Evolutionary conservation across 2,888 invertebrate genomes (phyloP).

Genomic region (Lathronympha strigana): DNA sequence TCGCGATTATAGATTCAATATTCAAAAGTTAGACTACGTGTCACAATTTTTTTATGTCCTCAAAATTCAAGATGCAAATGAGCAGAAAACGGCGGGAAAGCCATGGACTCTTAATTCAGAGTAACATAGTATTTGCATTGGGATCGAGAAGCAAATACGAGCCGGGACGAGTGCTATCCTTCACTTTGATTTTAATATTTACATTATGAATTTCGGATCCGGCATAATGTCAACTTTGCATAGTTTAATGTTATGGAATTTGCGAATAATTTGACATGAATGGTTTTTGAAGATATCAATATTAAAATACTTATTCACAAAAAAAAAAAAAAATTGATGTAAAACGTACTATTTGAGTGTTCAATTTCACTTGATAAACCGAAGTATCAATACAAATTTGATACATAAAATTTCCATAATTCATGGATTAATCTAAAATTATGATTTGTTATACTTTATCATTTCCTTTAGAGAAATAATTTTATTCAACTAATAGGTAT

Average conservation of each 20-base stretch:
- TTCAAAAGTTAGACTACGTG: conserved; percentile 41
- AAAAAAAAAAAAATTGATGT: too few relatives aligned
- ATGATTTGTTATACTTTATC: too few relatives aligned
- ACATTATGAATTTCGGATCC: conserved; percentile 45
- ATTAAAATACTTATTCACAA: too few relatives aligned
- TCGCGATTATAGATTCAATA: conserved; percentile 31
- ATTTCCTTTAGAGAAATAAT: too few relatives aligned
- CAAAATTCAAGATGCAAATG: conserved; percentile 50
- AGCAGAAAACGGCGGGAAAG: conserved; percentile 44
- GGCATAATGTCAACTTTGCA: conserved; percentile 26
- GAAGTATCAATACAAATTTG: too few relatives aligned
- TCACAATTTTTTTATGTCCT: conserved; percentile 34
- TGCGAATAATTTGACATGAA: conserved; percentile 6
- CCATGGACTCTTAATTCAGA: conserved; percentile 53
- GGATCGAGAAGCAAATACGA: conserved; percentile 62
- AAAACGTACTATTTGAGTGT: too few relatives aligned
- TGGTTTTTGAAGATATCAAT: background rate
- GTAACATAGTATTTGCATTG: conserved; percentile 60
- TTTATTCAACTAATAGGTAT: too few relatives aligned
- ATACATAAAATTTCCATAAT: too few relatives aligned
- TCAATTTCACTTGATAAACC: too few relatives aligned
- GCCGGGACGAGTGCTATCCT: conserved; percentile 53
- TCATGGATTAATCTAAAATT: too few relatives aligned
- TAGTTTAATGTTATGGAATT: conserved; percentile 23
- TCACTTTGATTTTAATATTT: conserved; percentile 54